Evolutionary conservation across 2,113 vertebrate genomes (phyloP).

Genomic region (Bettongia penicillata): DNA sequence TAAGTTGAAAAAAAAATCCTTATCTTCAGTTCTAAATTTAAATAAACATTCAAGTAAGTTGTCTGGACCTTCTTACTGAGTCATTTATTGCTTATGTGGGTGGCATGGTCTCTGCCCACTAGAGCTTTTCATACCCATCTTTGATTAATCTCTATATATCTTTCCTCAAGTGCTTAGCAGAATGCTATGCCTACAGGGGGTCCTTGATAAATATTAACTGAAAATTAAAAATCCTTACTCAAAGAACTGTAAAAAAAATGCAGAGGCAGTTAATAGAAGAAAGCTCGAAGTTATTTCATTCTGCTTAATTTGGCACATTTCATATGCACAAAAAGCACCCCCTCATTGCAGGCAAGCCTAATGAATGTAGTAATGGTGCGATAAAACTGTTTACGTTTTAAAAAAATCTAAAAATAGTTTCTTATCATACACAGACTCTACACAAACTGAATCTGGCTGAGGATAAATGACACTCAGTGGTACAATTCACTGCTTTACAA

Average conservation of each 20-base stretch:
- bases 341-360: slow-evolving; percentile 68
- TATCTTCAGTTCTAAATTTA: neutral
- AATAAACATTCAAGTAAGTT: neutral
- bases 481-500: slow-evolving; percentile 70
- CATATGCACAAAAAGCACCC: slow-evolving; percentile 59
- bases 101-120: neutral
- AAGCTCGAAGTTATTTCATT: slow-evolving; percentile 62
- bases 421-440: slow-evolving; percentile 76
- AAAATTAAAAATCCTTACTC: slow-evolving; percentile 63
- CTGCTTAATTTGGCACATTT: slow-evolving; percentile 62
- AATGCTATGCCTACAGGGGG: neutral
- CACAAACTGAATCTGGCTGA: slow-evolving; percentile 80
- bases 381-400: slow-evolving; percentile 73
- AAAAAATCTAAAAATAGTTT: slow-evolving; percentile 72
- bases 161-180: slow-evolving; percentile 35
- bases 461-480: slow-evolving; percentile 69
- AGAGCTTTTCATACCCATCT: neutral
- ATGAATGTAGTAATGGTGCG: slow-evolving; percentile 69
- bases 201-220: slow-evolving; percentile 54
- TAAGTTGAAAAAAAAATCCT: neutral
- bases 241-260: slow-evolving; percentile 41
- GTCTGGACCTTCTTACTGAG: neutral
- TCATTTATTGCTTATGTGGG: neutral
- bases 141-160: slow-evolving; percentile 13
- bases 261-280: slow-evolving; percentile 65